phyloP scores from a whole-genome alignment of 37 sponge, comb jelly and placozoan species.

The Aphrocallistes beatrix region DNA sequence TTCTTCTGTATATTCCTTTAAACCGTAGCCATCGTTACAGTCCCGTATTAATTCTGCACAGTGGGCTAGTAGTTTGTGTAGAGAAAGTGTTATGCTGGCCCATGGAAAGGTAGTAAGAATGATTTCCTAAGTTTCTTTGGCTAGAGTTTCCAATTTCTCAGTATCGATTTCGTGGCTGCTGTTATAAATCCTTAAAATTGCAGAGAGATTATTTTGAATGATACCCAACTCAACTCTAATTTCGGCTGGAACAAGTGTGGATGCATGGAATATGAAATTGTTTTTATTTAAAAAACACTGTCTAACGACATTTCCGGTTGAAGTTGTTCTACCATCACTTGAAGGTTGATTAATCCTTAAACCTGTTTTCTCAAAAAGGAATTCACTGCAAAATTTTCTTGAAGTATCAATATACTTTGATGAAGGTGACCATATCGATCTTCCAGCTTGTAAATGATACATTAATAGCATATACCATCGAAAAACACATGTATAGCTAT shows the following conservation, averaged over 20 bases:
- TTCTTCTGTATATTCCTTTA: not conserved
- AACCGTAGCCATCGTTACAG: not conserved
- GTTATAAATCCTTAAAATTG: not conserved
- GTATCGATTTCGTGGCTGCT: not conserved
- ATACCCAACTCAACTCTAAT: not conserved
- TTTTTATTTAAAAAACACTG: not conserved
- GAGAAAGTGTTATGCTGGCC: not conserved
- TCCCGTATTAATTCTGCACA: not conserved
- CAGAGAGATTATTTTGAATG: not conserved
- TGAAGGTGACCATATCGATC: not conserved
- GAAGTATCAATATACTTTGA: not conserved
- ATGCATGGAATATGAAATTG: not conserved
- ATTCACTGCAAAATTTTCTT: not conserved
- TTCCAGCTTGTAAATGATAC: not conserved
- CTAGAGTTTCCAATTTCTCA: not conserved
- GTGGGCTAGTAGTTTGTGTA: not conserved
- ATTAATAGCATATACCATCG: not conserved
- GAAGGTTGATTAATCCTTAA: not conserved
- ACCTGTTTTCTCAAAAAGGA: not conserved
- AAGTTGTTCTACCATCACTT: not conserved
- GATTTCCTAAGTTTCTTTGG: not conserved
- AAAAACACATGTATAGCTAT: not conserved
- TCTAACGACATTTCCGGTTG: not conserved
- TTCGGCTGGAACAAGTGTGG: not conserved
- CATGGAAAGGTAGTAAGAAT: not conserved